Conservation (phyloP, 1,140 invertebrate genomes). For the Leptonema lineaticorne region DNA sequence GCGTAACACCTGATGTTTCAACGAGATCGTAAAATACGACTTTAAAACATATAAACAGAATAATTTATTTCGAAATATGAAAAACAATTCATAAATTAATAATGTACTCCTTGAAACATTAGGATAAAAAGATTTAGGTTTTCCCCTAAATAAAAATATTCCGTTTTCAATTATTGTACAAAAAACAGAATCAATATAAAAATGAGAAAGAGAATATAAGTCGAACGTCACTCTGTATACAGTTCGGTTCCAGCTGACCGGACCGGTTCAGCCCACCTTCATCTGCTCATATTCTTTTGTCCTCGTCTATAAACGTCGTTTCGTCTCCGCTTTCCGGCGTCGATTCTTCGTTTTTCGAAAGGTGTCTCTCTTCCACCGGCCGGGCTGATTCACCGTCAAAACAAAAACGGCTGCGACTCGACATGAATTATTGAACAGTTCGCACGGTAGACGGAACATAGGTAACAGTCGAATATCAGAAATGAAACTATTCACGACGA, state of each 20-base stretch:
- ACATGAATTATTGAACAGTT: conserved; percentile 14
- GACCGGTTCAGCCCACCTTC: background rate
- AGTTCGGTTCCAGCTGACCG: background rate
- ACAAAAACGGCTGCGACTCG: background rate
- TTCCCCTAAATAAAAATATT: background rate
- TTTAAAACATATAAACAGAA: no score
- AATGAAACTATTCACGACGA: background rate
- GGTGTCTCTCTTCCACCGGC: background rate
- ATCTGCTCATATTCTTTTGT: background rate
- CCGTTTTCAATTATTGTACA: background rate
- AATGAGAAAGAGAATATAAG: no score
- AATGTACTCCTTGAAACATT: background rate
- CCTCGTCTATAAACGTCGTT: background rate
- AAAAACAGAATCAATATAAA: no score
- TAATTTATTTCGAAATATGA: no score
- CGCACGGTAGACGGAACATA: background rate
- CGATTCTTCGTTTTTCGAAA: background rate
- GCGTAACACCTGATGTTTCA: no score
- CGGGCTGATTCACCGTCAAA: conserved; percentile 13
- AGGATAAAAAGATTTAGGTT: background rate
- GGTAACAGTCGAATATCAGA: background rate
- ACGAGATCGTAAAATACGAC: no score
- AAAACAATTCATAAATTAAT: no score
- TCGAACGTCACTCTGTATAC: background rate
- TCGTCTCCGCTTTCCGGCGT: background rate